A percentile compares a stretch with the other conserved stretches of the same genome.
Evolutionary conservation across 2,113 vertebrate species (phyloP).

Genomic region (Chlamydotis undulata): DNA sequence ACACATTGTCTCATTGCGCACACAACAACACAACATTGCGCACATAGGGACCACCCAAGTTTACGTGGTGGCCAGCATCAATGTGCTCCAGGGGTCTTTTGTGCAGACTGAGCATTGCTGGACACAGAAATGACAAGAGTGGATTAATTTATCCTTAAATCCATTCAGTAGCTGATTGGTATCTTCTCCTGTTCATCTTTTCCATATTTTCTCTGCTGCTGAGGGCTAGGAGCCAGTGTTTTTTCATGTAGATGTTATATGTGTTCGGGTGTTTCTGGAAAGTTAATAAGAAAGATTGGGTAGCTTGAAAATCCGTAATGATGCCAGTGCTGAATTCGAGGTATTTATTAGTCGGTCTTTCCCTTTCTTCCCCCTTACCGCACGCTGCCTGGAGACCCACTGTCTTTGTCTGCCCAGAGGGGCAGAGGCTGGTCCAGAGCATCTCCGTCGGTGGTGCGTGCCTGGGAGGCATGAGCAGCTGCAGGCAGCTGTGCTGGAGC

Average conservation of each 20-base stretch:
- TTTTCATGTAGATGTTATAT: background rate
- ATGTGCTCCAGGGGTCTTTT: background rate
- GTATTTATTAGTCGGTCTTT: background rate
- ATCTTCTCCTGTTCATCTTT: background rate
- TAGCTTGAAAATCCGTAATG: background rate
- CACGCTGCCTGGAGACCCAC: background rate
- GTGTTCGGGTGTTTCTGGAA: background rate
- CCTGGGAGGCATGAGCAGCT: background rate
- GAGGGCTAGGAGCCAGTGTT: background rate
- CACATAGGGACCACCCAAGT: fast-evolving
- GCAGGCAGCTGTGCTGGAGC: background rate
- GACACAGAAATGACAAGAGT: background rate
- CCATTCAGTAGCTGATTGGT: background rate
- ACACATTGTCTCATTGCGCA: fast-evolving
- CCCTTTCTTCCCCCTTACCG: background rate
- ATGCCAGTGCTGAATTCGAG: background rate
- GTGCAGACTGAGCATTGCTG: background rate
- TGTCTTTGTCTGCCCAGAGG: background rate
- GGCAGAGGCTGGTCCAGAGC: background rate
- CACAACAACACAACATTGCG: no score
- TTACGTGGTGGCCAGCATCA: background rate
- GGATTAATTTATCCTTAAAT: background rate
- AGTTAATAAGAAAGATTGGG: background rate
- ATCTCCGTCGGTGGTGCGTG: fast-evolving
- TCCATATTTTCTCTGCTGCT: background rate